These are phyloP conservation scores for Acholoe squamosa DNA, from an alignment of 2,888 invertebrate genomes.

Conservation along the genomic window DNA sequence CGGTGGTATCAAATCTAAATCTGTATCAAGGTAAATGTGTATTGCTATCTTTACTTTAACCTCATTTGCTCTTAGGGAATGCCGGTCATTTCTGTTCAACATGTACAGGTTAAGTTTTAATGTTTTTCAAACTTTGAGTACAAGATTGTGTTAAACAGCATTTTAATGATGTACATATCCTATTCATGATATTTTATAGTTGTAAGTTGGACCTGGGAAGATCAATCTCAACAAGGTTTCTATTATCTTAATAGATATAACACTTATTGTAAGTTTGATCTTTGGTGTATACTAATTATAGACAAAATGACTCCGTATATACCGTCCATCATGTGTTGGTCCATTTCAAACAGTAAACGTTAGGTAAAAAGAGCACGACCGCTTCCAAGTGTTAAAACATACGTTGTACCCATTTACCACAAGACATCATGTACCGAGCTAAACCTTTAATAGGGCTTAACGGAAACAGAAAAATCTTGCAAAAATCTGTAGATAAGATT, in stretches of 20 bases:
- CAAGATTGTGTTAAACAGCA: neutral
- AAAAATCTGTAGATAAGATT: conserved; percentile 32
- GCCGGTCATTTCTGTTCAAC: conserved; percentile 31
- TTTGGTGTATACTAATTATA: neutral
- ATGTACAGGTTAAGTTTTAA: neutral
- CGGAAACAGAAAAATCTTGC: conserved; percentile 41
- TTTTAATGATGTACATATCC: too few species aligned
- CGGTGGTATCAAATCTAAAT: neutral
- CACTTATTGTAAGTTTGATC: neutral
- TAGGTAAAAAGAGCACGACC: too few species aligned
- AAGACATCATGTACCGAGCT: neutral
- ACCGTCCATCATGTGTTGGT: neutral
- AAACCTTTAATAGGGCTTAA: neutral
- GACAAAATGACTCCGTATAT: neutral
- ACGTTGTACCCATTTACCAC: neutral
- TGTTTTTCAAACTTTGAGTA: neutral
- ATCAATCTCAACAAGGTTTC: neutral
- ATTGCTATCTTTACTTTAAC: neutral
- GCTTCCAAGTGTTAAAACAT: too few species aligned
- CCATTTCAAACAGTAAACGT: too few species aligned
- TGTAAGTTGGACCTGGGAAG: too few species aligned
- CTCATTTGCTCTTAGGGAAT: neutral
- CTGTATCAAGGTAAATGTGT: neutral
- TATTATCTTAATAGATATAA: neutral
- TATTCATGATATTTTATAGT: neutral